These are phyloP conservation scores for Nasua narica DNA, from an alignment of 2,797 vertebrate genomes.

Conservation along the genomic window DNA sequence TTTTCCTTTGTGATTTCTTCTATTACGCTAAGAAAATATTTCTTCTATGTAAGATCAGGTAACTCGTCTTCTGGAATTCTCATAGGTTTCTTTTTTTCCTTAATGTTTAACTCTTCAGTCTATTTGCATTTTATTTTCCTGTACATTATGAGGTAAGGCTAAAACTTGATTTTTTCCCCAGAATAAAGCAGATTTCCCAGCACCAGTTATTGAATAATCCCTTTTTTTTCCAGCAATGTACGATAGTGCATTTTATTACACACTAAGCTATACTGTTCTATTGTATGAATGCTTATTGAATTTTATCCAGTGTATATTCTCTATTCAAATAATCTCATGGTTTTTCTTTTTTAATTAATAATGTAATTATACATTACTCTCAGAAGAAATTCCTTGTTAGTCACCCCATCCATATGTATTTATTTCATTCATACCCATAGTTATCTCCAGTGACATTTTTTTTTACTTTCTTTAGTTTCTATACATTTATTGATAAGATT, in stretches of 20 bases:
- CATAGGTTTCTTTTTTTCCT: background rate
- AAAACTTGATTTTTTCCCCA: background rate
- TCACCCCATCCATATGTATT: background rate
- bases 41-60: background rate
- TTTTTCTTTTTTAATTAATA: slow-evolving; percentile 17
- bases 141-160: background rate
- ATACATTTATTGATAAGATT: slow-evolving; percentile 5
- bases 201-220: background rate
- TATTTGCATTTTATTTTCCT: background rate
- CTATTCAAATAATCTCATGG: background rate
- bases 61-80: background rate
- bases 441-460: background rate
- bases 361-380: background rate
- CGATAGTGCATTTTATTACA: background rate
- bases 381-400: background rate
- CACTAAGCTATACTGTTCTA: background rate
- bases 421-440: background rate
- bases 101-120: slow-evolving; percentile 24
- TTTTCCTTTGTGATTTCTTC: background rate
- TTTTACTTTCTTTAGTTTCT: slow-evolving; percentile 6
- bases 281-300: background rate
- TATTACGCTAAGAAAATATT: background rate
- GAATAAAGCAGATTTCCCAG: slow-evolving; percentile 21
- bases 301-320: slow-evolving; percentile 12
- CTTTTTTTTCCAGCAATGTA: background rate